These are phyloP conservation scores for Eubucco bourcierii DNA, from an alignment of 2,113 vertebrate genomes.

Conservation along the genomic window DNA sequence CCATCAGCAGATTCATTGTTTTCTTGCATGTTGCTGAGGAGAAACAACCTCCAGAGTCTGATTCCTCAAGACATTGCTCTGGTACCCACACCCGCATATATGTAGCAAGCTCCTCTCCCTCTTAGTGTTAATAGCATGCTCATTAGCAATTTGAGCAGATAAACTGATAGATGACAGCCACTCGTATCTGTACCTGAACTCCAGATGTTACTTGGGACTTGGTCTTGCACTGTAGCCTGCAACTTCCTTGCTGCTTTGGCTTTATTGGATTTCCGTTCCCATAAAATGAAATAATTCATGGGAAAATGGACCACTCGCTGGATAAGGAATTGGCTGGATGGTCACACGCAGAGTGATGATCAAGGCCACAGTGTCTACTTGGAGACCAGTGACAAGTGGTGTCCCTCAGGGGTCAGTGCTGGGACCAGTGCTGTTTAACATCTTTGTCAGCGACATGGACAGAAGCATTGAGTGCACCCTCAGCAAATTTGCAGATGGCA, in stretches of 20 bases:
- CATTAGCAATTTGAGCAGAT: not conserved
- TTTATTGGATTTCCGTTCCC: not conserved
- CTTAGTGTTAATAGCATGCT: not conserved
- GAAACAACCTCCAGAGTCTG: not conserved
- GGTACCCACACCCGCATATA: not conserved
- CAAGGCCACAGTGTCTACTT: no score
- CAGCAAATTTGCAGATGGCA: no score
- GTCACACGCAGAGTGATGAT: no score
- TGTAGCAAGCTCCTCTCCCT: not conserved
- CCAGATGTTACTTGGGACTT: not conserved
- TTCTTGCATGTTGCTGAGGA: not conserved
- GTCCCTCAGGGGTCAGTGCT: no score
- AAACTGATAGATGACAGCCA: not conserved
- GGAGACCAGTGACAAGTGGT: no score
- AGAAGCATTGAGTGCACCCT: no score
- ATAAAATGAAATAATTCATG: not conserved
- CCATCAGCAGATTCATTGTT: not conserved
- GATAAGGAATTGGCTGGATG: no score
- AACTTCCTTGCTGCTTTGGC: not conserved
- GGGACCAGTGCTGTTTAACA: no score
- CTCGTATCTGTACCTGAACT: not conserved
- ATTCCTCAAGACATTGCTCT: not conserved
- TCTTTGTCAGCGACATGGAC: no score
- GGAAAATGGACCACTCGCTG: not conserved
- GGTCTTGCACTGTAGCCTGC: not conserved